These are phyloP conservation scores for Oscheius onirici DNA, from an alignment of 2,888 invertebrate species.

Conservation along the genomic window DNA sequence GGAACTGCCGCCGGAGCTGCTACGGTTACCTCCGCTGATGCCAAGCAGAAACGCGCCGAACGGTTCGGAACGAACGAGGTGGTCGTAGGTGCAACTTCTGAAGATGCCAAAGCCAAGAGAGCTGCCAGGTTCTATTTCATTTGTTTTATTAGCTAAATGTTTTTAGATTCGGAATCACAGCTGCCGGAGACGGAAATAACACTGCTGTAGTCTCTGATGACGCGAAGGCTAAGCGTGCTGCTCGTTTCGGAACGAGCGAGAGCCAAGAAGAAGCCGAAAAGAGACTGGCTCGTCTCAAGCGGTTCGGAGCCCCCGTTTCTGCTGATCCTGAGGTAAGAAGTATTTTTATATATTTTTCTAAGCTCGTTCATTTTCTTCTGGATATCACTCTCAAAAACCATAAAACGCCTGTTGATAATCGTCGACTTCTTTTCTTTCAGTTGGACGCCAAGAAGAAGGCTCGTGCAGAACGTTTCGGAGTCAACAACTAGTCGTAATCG, in stretches of 20 bases:
- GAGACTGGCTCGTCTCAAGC: constrained; percentile 24
- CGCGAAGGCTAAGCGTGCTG: constrained; percentile 22
- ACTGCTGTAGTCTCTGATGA: neutral
- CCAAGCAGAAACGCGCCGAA: constrained; percentile 35
- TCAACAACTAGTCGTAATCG: neutral
- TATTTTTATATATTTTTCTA: too few species aligned
- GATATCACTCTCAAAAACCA: too few species aligned
- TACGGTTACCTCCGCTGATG: constrained; percentile 13
- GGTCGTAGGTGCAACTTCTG: constrained; percentile 6
- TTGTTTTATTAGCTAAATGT: neutral
- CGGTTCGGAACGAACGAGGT: constrained; percentile 4
- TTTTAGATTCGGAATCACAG: constrained; percentile 17
- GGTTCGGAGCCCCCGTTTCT: constrained; percentile 26
- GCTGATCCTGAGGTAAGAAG: constrained; percentile 15
- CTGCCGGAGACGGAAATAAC: neutral
- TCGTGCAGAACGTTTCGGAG: constrained; percentile 37
- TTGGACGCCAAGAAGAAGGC: constrained; percentile 41
- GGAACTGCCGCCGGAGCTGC: constrained; percentile 2
- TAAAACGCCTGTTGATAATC: too few species aligned
- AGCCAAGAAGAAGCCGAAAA: constrained; percentile 22
- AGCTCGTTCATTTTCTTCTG: too few species aligned
- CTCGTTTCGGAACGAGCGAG: constrained; percentile 24
- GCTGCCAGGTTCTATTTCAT: constrained; percentile 32
- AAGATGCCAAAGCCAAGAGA: constrained; percentile 37
- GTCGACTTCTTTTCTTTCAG: constrained; percentile 24